Conservation (phyloP, 2,113 vertebrate genomes). For the Anarhynchus alexandrinus region DNA sequence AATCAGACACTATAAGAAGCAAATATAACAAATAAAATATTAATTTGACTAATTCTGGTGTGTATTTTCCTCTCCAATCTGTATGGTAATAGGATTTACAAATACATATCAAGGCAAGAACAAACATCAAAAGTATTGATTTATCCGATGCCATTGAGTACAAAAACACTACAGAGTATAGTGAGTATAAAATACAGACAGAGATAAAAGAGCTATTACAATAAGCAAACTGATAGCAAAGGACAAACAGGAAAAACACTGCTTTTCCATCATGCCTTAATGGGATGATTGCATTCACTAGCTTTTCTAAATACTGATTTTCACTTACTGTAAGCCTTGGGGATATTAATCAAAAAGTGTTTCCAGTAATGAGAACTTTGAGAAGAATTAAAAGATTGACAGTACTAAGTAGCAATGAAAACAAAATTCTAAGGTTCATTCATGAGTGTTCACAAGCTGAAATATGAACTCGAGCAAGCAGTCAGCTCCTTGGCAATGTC, state of each 20-base stretch:
- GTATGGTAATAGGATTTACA: constrained; percentile 8
- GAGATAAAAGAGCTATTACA: constrained; percentile 44
- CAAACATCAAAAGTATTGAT: constrained; percentile 49
- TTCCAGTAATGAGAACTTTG: constrained; percentile 59
- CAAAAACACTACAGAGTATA: not conserved
- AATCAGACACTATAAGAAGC: not conserved
- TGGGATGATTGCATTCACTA: constrained; percentile 7
- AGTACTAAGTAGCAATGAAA: constrained; percentile 22
- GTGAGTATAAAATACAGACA: not conserved
- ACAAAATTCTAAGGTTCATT: constrained; percentile 15
- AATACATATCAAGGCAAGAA: constrained; percentile 16
- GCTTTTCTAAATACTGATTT: constrained; percentile 61
- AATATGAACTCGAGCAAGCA: not conserved
- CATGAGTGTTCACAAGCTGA: not conserved
- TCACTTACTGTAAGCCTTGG: constrained; percentile 22
- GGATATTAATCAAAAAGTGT: constrained; percentile 30
- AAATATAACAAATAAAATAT: constrained; percentile 4
- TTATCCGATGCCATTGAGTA: not conserved
- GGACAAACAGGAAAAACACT: constrained; percentile 26
- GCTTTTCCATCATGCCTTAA: not conserved
- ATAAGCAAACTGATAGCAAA: constrained; percentile 36
- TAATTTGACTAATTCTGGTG: constrained; percentile 23
- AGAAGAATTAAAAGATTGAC: constrained; percentile 53
- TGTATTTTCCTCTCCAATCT: not conserved
- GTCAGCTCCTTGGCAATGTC: constrained; percentile 21